phyloP scores from a whole-genome alignment of 1,140 invertebrate genomes.

The Luehdorfia chinensis region DNA sequence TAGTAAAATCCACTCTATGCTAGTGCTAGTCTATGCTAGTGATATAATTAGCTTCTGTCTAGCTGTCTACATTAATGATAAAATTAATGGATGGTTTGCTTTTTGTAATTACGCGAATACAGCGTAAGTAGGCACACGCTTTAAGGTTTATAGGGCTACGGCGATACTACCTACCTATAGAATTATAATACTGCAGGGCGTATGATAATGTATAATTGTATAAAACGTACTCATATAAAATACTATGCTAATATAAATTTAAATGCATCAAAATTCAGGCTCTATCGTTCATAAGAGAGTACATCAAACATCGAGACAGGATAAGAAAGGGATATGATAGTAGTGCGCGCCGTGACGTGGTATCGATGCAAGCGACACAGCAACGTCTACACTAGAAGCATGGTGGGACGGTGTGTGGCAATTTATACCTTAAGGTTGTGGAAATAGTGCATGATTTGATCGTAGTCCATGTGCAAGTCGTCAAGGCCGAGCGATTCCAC shows the following conservation, averaged over 20 bases:
- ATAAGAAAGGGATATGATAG: constrained; percentile 33
- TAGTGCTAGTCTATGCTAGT: constrained; percentile 56
- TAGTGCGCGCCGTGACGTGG: constrained; percentile 31
- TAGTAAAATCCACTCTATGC: constrained; percentile 47
- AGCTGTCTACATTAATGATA: constrained; percentile 53
- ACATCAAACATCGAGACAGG: constrained; percentile 55
- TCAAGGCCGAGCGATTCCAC: constrained; percentile 82
- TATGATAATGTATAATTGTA: constrained; percentile 61
- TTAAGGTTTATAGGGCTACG: constrained; percentile 19
- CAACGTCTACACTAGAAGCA: constrained; percentile 70
- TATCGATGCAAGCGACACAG: constrained; percentile 57
- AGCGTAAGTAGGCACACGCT: constrained; percentile 29
- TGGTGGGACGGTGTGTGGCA: constrained; percentile 53
- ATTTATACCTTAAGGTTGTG: constrained; percentile 94
- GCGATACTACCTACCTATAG: constrained; percentile 39
- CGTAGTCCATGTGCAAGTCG: constrained; percentile 95
- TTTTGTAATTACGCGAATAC: constrained; percentile 23
- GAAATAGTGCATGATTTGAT: constrained; percentile 98
- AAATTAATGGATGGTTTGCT: constrained; percentile 39
- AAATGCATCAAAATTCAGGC: constrained; percentile 74
- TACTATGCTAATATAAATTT: constrained; percentile 59
- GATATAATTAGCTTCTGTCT: constrained; percentile 44
- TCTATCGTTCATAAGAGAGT: constrained; percentile 70
- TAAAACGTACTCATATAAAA: constrained; percentile 72
- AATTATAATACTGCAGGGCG: constrained; percentile 62